Conservation (phyloP, 2,113 vertebrate genomes). For the Hydropotes inermis region DNA sequence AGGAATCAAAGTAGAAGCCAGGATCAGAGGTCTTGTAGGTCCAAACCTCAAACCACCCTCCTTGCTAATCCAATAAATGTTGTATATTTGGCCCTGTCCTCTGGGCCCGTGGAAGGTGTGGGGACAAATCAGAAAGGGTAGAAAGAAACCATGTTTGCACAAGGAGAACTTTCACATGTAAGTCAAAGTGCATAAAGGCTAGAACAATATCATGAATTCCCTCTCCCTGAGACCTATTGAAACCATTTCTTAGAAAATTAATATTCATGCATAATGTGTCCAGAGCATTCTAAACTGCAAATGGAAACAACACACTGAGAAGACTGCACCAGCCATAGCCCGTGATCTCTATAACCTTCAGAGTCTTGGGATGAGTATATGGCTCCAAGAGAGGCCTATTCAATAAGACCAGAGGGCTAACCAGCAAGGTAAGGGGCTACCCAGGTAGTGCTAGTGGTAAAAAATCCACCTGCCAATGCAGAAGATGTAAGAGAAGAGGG, state of each 20-base stretch:
- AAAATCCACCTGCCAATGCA: background rate
- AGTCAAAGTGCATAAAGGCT: background rate
- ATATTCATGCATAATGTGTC: background rate
- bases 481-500: accelerated
- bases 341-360: background rate
- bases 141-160: background rate
- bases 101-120: background rate
- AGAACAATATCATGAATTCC: background rate
- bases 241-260: background rate
- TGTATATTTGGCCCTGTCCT: background rate
- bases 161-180: background rate
- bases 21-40: background rate
- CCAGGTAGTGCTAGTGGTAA: background rate
- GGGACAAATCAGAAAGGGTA: background rate
- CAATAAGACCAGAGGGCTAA: background rate
- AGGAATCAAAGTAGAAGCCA: background rate
- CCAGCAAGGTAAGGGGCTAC: background rate
- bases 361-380: background rate
- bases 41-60: background rate
- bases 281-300: background rate
- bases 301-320: background rate
- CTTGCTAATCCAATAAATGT: background rate
- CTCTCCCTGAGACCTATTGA: background rate
- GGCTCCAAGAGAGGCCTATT: background rate
- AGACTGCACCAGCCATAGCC: background rate